These are phyloP conservation scores for Epizoanthus scotinus DNA, from an alignment of 92 coral and sea anemone genomes.

Conservation along the genomic window DNA sequence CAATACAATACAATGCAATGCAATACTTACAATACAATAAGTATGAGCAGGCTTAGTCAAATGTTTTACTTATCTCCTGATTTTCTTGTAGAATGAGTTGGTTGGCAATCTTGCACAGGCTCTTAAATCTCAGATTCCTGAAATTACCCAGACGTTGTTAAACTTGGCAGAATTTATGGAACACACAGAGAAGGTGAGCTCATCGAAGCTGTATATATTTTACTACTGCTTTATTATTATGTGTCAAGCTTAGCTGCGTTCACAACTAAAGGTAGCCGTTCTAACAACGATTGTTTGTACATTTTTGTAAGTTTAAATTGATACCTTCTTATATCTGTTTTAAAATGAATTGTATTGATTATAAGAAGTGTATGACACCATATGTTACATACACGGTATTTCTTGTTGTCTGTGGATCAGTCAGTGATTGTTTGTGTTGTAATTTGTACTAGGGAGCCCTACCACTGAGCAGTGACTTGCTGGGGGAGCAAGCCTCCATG, in stretches of 20 bases:
- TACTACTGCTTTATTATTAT: too few relatives aligned
- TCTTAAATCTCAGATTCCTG: slow-evolving; percentile 90
- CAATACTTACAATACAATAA: too few relatives aligned
- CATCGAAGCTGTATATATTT: neutral
- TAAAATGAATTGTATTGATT: too few relatives aligned
- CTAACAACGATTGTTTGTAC: too few relatives aligned
- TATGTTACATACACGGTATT: too few relatives aligned
- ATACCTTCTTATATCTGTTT: too few relatives aligned
- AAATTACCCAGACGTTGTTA: slow-evolving; percentile 94
- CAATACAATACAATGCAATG: too few relatives aligned
- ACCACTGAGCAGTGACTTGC: slow-evolving; percentile 88
- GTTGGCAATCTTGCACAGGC: slow-evolving; percentile 90
- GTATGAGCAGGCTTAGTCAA: neutral
- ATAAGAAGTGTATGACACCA: too few relatives aligned
- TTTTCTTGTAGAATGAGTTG: slow-evolving; percentile 71
- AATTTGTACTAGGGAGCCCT: slow-evolving; percentile 70
- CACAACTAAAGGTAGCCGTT: too few relatives aligned
- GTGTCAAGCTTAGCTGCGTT: too few relatives aligned
- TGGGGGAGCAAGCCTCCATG: slow-evolving; percentile 97
- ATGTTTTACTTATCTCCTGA: neutral
- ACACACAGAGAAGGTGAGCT: slow-evolving; percentile 87
- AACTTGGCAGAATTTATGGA: slow-evolving; percentile 97
- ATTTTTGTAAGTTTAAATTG: too few relatives aligned
- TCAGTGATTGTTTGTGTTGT: neutral
- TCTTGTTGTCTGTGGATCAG: neutral